A percentile compares a stretch with the other conserved stretches of the same genome.
Conservation (phyloP, 2,797 vertebrate species). For the Carduelis carduelis region DNA sequence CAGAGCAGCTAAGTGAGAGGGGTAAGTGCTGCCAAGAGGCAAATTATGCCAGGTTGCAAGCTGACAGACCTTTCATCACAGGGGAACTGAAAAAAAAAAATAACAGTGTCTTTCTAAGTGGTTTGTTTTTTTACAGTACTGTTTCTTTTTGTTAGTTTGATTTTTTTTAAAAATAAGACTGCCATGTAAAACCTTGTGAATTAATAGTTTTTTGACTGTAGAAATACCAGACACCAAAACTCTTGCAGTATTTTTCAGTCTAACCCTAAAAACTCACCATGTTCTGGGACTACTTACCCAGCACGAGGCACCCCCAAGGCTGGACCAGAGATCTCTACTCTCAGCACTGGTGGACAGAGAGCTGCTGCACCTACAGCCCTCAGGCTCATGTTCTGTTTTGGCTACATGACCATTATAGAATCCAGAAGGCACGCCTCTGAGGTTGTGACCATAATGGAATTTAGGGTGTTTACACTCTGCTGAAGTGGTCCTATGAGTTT, state of each 20-base stretch:
- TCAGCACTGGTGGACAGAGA: not conserved
- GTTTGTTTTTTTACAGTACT: not conserved
- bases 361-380: not conserved
- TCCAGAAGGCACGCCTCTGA: not conserved
- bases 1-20: not conserved
- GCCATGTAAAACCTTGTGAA: not conserved
- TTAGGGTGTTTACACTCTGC: not conserved
- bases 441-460: not conserved
- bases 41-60: not conserved
- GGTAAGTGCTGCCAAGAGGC: not conserved
- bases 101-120: not conserved
- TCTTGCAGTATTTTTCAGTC: not conserved
- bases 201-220: not conserved
- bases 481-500: not conserved
- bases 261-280: not conserved
- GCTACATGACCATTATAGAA: not conserved
- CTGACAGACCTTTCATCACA: not conserved
- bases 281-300: not conserved
- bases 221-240: not conserved
- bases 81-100: not conserved
- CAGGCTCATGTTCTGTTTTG: not conserved
- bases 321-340: not conserved
- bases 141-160: not conserved
- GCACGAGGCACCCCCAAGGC: not conserved
- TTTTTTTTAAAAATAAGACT: not conserved